These are phyloP conservation scores for Eutrigla gurnardus DNA, from an alignment of 2,797 vertebrate genomes.

Conservation along the genomic window DNA sequence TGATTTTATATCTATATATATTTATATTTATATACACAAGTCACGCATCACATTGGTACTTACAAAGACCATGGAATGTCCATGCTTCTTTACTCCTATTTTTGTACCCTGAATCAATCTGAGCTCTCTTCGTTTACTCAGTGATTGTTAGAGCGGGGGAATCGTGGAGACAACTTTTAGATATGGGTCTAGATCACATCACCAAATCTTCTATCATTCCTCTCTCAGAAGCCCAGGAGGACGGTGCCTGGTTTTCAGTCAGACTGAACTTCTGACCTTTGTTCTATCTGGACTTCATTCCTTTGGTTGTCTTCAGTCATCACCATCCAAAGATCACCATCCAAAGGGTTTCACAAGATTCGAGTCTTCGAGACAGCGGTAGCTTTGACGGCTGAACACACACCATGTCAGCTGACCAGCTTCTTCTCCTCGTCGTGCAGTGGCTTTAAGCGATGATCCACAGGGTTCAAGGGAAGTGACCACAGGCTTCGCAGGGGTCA, in stretches of 20 bases:
- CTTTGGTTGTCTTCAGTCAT: conserved; percentile 9
- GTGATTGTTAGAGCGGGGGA: conserved; percentile 60
- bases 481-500: background rate
- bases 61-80: conserved; percentile 84
- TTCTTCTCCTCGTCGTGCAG: conserved; percentile 22
- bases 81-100: conserved; percentile 84
- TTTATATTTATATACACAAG: conserved; percentile 28
- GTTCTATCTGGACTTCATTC: conserved; percentile 6
- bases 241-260: conserved; percentile 6
- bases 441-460: conserved; percentile 9
- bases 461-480: background rate
- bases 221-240: conserved; percentile 23
- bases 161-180: conserved; percentile 58
- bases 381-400: background rate
- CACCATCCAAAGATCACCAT: conserved; percentile 3
- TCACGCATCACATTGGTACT: conserved; percentile 80
- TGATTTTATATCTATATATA: conserved; percentile 47
- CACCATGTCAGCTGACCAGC: background rate
- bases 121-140: conserved; percentile 78
- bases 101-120: conserved; percentile 82
- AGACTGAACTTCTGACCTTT: conserved; percentile 21
- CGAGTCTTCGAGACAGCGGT: background rate
- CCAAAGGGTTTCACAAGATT: background rate
- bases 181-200: conserved; percentile 50
- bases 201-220: conserved; percentile 63